Conservation (phyloP, 1,140 invertebrate species). For the Ceratoteleas bidentatus region DNA sequence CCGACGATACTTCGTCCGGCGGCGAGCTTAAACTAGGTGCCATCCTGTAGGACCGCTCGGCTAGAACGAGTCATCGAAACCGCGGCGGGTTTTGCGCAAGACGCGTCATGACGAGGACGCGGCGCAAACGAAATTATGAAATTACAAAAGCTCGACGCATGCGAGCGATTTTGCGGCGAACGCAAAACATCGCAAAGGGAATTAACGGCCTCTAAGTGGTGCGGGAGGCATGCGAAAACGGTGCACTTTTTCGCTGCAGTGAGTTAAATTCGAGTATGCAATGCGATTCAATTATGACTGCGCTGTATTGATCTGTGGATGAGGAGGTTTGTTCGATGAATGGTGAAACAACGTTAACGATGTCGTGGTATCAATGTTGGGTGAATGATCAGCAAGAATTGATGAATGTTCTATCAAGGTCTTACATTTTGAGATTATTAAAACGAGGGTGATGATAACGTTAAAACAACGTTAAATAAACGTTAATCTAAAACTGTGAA, state of each 20-base stretch:
- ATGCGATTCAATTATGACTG: conserved; percentile 18
- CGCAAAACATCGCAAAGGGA: conserved; percentile 41
- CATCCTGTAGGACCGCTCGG: conserved; percentile 38
- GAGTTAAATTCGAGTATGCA: neutral
- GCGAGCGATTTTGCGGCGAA: conserved; percentile 22
- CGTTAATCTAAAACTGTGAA: too few relatives aligned
- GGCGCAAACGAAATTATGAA: conserved; percentile 20
- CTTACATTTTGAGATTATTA: too few relatives aligned
- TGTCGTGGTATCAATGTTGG: too few relatives aligned
- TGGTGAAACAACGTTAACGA: too few relatives aligned
- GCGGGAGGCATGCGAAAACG: neutral
- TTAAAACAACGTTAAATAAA: too few relatives aligned
- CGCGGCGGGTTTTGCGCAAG: conserved; percentile 18
- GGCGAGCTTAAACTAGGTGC: conserved; percentile 46
- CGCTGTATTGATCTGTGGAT: neutral
- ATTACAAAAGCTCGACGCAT: conserved; percentile 15
- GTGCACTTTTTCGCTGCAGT: neutral
- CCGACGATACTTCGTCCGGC: conserved; percentile 79
- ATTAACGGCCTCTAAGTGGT: conserved; percentile 27
- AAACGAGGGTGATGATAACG: too few relatives aligned
- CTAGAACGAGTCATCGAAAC: conserved; percentile 53
- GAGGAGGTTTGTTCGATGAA: too few relatives aligned
- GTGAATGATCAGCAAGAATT: too few relatives aligned
- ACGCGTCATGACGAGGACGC: conserved; percentile 25
- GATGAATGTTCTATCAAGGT: too few relatives aligned